Conservation (phyloP, 2,797 vertebrate species). For the Lacerta viridis region DNA sequence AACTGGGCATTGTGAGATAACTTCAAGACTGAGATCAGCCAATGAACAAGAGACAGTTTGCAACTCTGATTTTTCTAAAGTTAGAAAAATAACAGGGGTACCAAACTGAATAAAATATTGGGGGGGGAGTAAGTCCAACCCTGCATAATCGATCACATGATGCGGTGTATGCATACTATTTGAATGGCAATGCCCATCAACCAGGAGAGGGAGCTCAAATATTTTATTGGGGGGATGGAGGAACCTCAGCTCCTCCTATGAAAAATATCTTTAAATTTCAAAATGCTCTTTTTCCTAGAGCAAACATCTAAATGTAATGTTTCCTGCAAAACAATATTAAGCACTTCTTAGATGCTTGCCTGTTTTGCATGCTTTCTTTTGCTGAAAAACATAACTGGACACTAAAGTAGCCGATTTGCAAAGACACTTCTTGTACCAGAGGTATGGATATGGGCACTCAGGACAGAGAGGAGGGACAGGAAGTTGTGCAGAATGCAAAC, state of each 20-base stretch:
- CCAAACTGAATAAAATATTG: too few species aligned
- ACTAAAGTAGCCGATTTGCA: background rate
- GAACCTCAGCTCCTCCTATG: too few species aligned
- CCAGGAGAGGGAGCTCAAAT: too few species aligned
- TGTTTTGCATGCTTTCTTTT: background rate
- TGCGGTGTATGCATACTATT: too few species aligned
- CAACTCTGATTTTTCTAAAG: background rate
- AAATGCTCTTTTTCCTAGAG: background rate
- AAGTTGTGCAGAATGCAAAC: background rate
- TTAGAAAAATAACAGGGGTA: too few species aligned
- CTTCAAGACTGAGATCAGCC: background rate
- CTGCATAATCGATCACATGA: too few species aligned
- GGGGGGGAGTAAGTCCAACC: too few species aligned
- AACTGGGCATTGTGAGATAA: background rate
- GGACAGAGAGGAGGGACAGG: background rate
- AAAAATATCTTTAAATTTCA: too few species aligned
- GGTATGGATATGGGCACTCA: background rate
- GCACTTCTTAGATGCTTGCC: background rate
- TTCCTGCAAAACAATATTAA: background rate
- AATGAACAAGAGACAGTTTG: background rate
- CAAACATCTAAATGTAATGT: background rate
- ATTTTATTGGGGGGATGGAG: too few species aligned
- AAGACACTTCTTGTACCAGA: background rate
- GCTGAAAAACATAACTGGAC: background rate
- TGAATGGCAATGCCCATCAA: too few species aligned